Percentiles rank a stretch among this genome's conserved stretches.
These are phyloP conservation scores for Noctua janthe DNA, from an alignment of 2,888 invertebrate species.

Conservation along the genomic window DNA sequence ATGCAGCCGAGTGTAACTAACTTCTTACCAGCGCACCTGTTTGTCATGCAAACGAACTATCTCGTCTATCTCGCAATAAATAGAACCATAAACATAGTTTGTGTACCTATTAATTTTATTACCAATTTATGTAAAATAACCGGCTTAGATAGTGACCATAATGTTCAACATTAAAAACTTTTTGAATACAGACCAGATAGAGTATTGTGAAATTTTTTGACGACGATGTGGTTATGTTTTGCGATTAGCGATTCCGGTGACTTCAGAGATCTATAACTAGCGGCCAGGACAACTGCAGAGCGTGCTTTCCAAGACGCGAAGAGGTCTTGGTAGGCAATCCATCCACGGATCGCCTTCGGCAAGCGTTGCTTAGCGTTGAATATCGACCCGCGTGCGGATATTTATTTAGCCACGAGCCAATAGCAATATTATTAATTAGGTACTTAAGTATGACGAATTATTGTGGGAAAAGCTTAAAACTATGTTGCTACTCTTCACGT, in stretches of 20 bases:
- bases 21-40: constrained; percentile 30
- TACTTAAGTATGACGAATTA: not conserved
- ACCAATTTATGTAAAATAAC: constrained; percentile 55
- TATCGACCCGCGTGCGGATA: not conserved
- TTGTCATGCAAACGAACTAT: constrained; percentile 43
- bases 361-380: not conserved
- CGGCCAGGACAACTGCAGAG: not conserved
- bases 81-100: constrained; percentile 33
- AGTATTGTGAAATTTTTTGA: not conserved
- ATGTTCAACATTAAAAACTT: constrained; percentile 11
- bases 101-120: constrained; percentile 45
- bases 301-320: not conserved
- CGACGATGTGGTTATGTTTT: not conserved
- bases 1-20: constrained; percentile 13
- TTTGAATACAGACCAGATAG: not conserved
- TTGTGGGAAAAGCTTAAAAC: not conserved
- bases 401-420: too few relatives aligned
- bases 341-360: not conserved
- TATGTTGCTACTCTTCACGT: not conserved
- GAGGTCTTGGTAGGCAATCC: not conserved
- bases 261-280: not conserved
- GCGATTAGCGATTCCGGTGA: not conserved
- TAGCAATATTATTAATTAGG: too few relatives aligned
- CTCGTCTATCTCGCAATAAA: constrained; percentile 33
- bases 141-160: constrained; percentile 26